A percentile compares a stretch with the other conserved stretches of the same genome.
These are phyloP conservation scores for Entelurus aequoreus DNA, from an alignment of 2,113 vertebrate species.

Conservation along the genomic window DNA sequence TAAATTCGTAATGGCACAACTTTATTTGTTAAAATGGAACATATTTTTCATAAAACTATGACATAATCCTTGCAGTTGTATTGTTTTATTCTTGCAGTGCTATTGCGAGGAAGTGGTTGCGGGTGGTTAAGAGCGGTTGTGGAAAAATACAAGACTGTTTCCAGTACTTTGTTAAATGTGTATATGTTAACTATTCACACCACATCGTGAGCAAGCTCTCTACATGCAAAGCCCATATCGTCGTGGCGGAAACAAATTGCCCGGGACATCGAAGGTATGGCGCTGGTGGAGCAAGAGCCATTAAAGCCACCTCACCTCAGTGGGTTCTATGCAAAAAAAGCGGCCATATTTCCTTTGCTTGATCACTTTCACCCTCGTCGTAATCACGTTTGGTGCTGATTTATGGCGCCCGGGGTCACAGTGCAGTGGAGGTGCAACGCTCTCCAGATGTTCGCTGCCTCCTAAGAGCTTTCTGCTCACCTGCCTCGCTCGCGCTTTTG, in stretches of 20 bases:
- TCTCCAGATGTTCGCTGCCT: constrained; percentile 69
- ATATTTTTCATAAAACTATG: too few relatives aligned
- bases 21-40: too few relatives aligned
- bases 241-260: constrained; percentile 59
- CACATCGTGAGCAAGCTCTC: constrained; percentile 29
- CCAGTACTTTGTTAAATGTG: background rate
- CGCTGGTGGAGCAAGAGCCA: constrained; percentile 55
- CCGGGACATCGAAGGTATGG: constrained; percentile 57
- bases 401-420: constrained; percentile 63
- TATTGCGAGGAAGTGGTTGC: background rate
- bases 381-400: constrained; percentile 65
- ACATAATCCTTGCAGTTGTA: too few relatives aligned
- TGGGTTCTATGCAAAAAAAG: constrained; percentile 62
- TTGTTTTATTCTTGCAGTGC: background rate
- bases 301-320: constrained; percentile 61
- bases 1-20: too few relatives aligned
- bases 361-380: constrained; percentile 70
- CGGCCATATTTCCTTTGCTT: constrained; percentile 72
- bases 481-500: constrained; percentile 54
- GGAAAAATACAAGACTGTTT: background rate
- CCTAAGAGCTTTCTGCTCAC: constrained; percentile 63
- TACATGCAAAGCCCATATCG: constrained; percentile 22
- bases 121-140: background rate
- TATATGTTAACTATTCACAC: constrained; percentile 16
- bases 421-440: constrained; percentile 57